Evolutionary conservation across 2,888 invertebrate genomes (phyloP).

Genomic region (Axea sp.): DNA sequence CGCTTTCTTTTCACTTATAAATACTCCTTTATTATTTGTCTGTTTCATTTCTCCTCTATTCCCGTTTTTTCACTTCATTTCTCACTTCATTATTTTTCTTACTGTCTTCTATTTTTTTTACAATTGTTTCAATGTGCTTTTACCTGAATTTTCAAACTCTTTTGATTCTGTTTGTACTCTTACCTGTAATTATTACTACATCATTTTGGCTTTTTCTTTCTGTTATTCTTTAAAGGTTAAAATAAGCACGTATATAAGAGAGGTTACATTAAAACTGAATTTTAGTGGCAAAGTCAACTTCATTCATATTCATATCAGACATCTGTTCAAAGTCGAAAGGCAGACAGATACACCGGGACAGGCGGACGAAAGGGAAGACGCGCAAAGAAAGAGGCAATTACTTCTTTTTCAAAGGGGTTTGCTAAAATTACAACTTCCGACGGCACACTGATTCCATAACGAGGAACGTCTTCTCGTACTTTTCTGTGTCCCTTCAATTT

Average conservation of each 20-base stretch:
- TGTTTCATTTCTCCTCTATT: too few relatives aligned
- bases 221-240: constrained; percentile 50
- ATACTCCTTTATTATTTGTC: too few relatives aligned
- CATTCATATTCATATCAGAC: constrained; percentile 59
- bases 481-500: constrained; percentile 31
- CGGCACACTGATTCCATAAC: constrained; percentile 51
- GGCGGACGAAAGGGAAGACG: constrained; percentile 24
- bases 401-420: constrained; percentile 42
- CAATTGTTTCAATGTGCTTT: too few relatives aligned
- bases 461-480: constrained; percentile 15
- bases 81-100: too few relatives aligned
- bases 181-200: too few relatives aligned
- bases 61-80: too few relatives aligned
- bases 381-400: constrained; percentile 46
- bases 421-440: constrained; percentile 50
- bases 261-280: constrained; percentile 55
- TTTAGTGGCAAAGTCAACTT: constrained; percentile 57
- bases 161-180: too few relatives aligned
- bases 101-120: too few relatives aligned
- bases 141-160: too few relatives aligned
- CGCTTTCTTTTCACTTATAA: too few relatives aligned
- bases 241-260: constrained; percentile 44
- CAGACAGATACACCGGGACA: constrained; percentile 12
- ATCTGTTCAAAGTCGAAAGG: constrained; percentile 53
- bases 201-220: constrained; percentile 1